Conservation (phyloP, 2,888 invertebrate species). For the Rugalucina vietnamica region DNA sequence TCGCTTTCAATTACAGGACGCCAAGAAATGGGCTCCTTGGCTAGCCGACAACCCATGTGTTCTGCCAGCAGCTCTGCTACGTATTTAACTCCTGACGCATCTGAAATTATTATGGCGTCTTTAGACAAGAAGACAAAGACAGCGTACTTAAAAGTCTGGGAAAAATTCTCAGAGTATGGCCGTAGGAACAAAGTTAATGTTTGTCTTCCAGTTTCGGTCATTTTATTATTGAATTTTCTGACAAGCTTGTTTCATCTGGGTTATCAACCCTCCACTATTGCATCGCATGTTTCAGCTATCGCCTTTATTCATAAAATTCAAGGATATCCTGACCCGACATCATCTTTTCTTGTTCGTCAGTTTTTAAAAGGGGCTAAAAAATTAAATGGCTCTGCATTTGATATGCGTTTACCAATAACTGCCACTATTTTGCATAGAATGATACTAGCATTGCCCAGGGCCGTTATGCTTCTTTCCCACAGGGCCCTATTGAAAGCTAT, state of each 20-base stretch:
- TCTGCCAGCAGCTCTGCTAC: background rate
- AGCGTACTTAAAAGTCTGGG: background rate
- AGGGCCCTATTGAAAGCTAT: background rate
- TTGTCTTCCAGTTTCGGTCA: background rate
- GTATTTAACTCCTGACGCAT: background rate
- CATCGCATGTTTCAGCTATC: background rate
- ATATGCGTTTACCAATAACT: slow-evolving; percentile 8
- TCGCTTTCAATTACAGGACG: background rate
- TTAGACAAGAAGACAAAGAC: background rate
- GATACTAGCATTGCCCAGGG: background rate
- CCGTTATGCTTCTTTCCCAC: background rate
- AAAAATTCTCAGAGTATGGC: background rate
- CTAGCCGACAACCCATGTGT: background rate
- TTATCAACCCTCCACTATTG: slow-evolving; percentile 4
- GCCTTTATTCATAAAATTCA: background rate
- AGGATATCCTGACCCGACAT: background rate
- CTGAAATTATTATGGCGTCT: background rate
- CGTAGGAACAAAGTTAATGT: background rate
- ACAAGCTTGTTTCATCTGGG: background rate
- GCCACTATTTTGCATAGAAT: background rate
- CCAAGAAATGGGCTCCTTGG: background rate
- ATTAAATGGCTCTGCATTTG: background rate
- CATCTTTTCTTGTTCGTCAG: background rate
- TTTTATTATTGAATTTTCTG: background rate
- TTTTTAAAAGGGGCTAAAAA: background rate